Base-by-base conservation (phyloP, 2,797 vertebrate species). In the Cyprinodon diabolis region DNA sequence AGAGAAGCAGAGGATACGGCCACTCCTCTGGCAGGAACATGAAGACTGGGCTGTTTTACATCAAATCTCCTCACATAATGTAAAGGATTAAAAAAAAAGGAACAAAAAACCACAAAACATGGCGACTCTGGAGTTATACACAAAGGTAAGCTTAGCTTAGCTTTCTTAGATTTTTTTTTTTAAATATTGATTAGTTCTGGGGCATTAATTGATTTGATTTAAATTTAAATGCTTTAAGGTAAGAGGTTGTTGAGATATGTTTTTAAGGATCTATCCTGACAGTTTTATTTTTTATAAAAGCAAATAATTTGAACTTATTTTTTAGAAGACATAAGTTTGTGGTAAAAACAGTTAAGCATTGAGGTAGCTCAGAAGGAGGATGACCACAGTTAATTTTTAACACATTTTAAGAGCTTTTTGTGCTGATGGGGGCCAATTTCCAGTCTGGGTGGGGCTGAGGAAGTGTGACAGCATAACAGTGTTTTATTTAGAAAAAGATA, bases 311-410 rank as follows among this genome's bases (percentile, higher is more conserved):
- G 72, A 70, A 25, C 6, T 19, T 17, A n/a, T 68, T 51, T 2
- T 2, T 6, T 21, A 63, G 56, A 43, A 63, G 9, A 25, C 10
- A 56, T 58, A 68, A 70, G n/a, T 65, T 21, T 19, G 3, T 47
- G 23, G 48, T 45, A 70, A 80, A 78, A 91, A 90, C 90, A 73
- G 62, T 51, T 91, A 84, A 92, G 78, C n/a, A 17, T 58, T 63
- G 1, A 65, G 76, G 76, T 25, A 54, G 25, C 74, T 62, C 47
- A 79, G 48, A 85, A 79, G 49, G 35, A 76, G 90, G 87, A 89
- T 92, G 88, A 93, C 88, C 69, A 21, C 55, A 84, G 94, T 96
- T 95, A 96, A 96, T 95, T 90, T 94, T 95, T 96, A 95, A 95
- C 94, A 76, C 76, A 14, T 67, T 91, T 90, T 89, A 85, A 43